These are phyloP conservation scores for Arizona elegans DNA, from an alignment of 2,113 vertebrate genomes.

Conservation along the genomic window DNA sequence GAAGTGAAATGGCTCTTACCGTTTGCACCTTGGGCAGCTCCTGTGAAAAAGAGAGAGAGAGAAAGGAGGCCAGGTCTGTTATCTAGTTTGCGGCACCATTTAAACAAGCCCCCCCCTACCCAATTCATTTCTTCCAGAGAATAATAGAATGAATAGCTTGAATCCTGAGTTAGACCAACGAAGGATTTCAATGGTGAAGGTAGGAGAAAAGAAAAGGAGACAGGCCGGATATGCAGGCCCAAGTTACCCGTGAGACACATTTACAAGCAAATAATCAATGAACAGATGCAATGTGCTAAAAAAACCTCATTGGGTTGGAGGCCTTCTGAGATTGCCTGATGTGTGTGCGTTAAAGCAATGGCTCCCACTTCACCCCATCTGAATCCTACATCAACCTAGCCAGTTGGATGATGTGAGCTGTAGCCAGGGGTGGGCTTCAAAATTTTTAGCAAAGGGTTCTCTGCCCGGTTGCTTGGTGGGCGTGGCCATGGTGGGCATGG, in stretches of 20 bases:
- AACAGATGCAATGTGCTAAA: neutral
- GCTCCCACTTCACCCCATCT: neutral
- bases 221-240: neutral
- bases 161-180: neutral
- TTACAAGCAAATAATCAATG: neutral
- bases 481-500: too few relatives aligned
- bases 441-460: too few relatives aligned
- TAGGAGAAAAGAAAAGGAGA: neutral
- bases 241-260: neutral
- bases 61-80: neutral
- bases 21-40: neutral
- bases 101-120: neutral
- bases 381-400: neutral
- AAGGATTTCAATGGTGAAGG: neutral
- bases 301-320: neutral
- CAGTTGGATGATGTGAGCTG: neutral
- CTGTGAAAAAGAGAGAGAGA: neutral
- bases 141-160: neutral
- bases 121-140: neutral
- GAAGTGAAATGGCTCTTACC: neutral
- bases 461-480: too few relatives aligned
- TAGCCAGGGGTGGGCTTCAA: too few relatives aligned
- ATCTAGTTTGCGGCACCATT: neutral
- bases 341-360: neutral
- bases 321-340: neutral